Conservation (phyloP, 2,113 vertebrate genomes). For the Numida meleagris region DNA sequence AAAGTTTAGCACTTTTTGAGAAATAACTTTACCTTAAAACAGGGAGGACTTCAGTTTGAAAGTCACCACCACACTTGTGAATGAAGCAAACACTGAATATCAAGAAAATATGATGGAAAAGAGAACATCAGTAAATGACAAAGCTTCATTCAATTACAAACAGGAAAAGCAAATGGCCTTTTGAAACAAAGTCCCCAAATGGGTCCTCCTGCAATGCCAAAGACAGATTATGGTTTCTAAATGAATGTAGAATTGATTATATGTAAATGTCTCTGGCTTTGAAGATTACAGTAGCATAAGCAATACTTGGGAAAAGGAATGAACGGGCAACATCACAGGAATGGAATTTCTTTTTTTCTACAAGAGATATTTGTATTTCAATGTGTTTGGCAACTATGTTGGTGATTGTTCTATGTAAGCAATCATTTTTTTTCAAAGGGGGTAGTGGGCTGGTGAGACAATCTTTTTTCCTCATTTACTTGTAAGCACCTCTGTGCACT, state of each 20-base stretch:
- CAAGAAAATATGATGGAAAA: constrained; percentile 39
- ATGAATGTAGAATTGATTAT: constrained; percentile 37
- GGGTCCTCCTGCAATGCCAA: background rate
- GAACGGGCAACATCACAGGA: constrained; percentile 33
- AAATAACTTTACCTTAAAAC: constrained; percentile 21
- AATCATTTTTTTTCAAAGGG: background rate
- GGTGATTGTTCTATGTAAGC: background rate
- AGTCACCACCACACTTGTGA: constrained; percentile 21
- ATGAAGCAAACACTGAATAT: constrained; percentile 50
- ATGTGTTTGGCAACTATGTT: background rate
- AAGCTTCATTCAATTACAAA: constrained; percentile 58
- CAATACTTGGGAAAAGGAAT: constrained; percentile 55
- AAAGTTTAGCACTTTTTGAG: background rate
- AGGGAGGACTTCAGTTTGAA: constrained; percentile 24
- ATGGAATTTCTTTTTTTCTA: background rate
- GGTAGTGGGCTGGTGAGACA: accelerated
- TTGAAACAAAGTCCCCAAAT: constrained; percentile 31
- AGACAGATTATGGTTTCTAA: constrained; percentile 25
- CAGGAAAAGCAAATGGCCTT: constrained; percentile 48
- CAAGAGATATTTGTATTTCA: background rate
- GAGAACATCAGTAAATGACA: constrained; percentile 51
- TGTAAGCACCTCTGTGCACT: background rate
- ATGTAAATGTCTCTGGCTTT: constrained; percentile 33
- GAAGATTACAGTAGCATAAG: constrained; percentile 44
- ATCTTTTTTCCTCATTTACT: background rate